Base-by-base conservation (phyloP, 1,140 invertebrate species). In the Asbolus verrucosus region DNA sequence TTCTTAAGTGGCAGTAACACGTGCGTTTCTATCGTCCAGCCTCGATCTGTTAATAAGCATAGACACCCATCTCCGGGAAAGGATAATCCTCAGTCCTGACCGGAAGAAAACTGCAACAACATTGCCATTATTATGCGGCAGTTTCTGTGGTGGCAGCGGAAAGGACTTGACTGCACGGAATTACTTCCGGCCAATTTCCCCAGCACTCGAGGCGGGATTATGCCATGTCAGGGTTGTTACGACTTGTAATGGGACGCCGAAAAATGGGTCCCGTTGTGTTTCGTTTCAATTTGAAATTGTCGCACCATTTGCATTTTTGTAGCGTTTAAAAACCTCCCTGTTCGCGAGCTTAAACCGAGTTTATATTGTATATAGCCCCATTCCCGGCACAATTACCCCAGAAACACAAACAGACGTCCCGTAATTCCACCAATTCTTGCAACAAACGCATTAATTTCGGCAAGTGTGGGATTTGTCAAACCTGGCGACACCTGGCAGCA, bases 271-370 rank as follows among this genome's bases (percentile, higher is more conserved):
- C 46, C 21, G 46, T 54, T 24, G 46, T 46, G 41, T 54, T 54
- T 54, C 46, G 46, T 54, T 54, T 54, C 46, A 54, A 54, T 54
- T 54, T 54, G 46, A 24, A 54, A 54, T 54, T 54, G 46, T 54
- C 46, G 46, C 46, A 27, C 46, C 46, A 54, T 54, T 54, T 54
- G 21, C 46, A 54, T 54, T 54, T 54, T 54, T 54, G 46, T 54
- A 27, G 46, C 46, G 46, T 54, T 54, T 54, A 54, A 54, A 54
- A 54, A 27, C 9, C 9, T 54, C 21, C 19, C 46, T 54, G 46
- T 54, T 54, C 46, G 46, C 46, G 11, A 54, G 46, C 46, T 54
- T 54, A 54, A 54, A 54, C 21, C n/a, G 9, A 54, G 46, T 54
- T 54, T 54, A 54, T 9, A 54, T 54, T 54, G 46, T 54, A 24